Conservation (phyloP, 2,113 vertebrate species). For the Hemibagrus wyckioides region DNA sequence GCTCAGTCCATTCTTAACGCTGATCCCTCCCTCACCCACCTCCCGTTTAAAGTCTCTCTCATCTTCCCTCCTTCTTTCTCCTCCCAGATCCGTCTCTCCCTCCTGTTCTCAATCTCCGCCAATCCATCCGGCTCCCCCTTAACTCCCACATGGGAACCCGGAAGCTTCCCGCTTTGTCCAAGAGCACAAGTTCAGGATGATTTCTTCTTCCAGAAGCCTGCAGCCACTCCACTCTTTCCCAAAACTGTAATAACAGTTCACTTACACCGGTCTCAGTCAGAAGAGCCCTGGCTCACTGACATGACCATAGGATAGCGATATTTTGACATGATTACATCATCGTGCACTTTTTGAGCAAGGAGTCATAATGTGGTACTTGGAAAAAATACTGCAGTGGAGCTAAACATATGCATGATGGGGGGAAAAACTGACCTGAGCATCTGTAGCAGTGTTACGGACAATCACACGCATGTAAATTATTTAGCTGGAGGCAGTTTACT, state of each 20-base stretch:
- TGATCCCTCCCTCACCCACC: constrained; percentile 17
- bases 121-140: neutral
- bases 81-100: constrained; percentile 2
- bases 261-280: neutral
- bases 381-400: neutral
- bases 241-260: neutral
- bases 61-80: constrained; percentile 6
- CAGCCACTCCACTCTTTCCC: neutral
- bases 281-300: neutral
- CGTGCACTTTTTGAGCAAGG: neutral
- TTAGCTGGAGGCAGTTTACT: neutral
- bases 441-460: neutral
- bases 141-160: neutral
- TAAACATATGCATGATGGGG: neutral
- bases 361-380: neutral
- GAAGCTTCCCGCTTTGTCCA: neutral
- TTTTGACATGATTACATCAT: neutral
- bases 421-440: neutral
- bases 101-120: neutral
- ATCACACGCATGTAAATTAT: neutral
- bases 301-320: neutral
- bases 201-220: neutral
- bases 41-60: neutral
- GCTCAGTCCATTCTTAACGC: constrained; percentile 14
- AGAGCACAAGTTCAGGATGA: neutral